Base-by-base conservation (phyloP, 2,113 vertebrate genomes). In the Alosa alosa region DNA sequence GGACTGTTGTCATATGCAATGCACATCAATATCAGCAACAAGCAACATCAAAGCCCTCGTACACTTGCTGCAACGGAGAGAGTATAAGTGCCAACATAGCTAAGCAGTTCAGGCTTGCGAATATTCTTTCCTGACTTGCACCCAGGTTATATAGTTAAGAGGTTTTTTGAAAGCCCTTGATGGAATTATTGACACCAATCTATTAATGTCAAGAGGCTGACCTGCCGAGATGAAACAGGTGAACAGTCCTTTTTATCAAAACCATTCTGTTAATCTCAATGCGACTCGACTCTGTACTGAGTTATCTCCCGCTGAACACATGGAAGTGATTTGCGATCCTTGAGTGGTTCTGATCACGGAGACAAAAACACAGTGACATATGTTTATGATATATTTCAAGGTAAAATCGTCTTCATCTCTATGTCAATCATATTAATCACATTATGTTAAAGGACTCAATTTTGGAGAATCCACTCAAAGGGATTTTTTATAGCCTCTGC, bases 331-430 rank as follows among this genome's bases (percentile, higher is more conserved):
- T 78, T 78, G 39, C n/a, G 60, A 25, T 17, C 11, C 72, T 78
- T 15, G 13, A 78, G 72, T 78, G 72, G 72, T 18, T 78, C 31
- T 39, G 25, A 78, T 25, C 64, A 36, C 9, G 25, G 64, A 36
- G 64, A 10, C 9, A 25, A 72, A 72, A 36, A 36, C 9, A 25
- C 64, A 36, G n/a, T 9, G 64, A 31, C 64, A 36, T 72, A 72
- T 72, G 64, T 72, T 64, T 64, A 64, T 64, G 60, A 36, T 78
- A 78, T 78, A 78, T 78, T 78, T 78, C 72, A 78, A 78, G 72
- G 72, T 78, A 15, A 78, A 78, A 36, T 64, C 60, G 25, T 36
- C n/a, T 55, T 18, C 31, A 22, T 31, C 13, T 72, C 1, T 15
- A 8, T 15, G 64, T 36, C 64, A 72, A 72, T 31, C 64, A 72